Conservation (phyloP, 2,888 invertebrate genomes). For the Harpagoxenus sublaevis region DNA sequence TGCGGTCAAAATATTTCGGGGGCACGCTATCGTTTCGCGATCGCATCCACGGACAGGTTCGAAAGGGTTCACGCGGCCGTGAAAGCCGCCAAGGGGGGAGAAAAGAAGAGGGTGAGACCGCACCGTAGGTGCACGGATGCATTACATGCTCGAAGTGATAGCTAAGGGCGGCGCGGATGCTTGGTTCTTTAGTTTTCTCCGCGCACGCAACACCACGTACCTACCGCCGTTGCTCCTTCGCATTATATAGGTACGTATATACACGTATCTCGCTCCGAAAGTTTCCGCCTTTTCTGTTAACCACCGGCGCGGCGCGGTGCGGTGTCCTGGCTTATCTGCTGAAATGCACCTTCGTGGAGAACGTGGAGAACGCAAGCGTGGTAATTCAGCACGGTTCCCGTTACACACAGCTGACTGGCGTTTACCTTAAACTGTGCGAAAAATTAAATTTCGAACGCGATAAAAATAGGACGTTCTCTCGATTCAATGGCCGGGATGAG, state of each 20-base stretch:
- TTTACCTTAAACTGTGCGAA: neutral
- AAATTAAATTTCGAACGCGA: conserved; percentile 5
- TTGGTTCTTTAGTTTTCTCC: conserved; percentile 58
- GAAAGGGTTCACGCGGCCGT: conserved; percentile 66
- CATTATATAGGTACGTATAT: conserved; percentile 31
- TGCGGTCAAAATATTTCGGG: conserved; percentile 70
- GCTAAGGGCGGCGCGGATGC: conserved; percentile 67
- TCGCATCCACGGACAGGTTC: conserved; percentile 61
- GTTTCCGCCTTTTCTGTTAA: conserved; percentile 33
- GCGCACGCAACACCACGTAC: conserved; percentile 38
- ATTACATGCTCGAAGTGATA: conserved; percentile 78
- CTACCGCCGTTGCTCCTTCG: conserved; percentile 39
- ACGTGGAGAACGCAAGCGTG: neutral
- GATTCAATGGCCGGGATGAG: neutral
- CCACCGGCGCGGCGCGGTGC: neutral
- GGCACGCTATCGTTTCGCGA: conserved; percentile 59
- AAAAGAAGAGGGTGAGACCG: conserved; percentile 34
- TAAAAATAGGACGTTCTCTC: neutral
- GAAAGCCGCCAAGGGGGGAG: conserved; percentile 43
- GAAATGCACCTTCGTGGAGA: conserved; percentile 21
- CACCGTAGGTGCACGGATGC: conserved; percentile 64
- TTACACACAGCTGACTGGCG: neutral
- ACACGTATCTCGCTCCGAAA: conserved; percentile 40
- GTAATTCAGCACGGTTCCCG: conserved; percentile 7
- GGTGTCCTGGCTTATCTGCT: conserved; percentile 35